Base-by-base conservation (phyloP, 2,888 invertebrate species). In the Lepidochrysops patricia region DNA sequence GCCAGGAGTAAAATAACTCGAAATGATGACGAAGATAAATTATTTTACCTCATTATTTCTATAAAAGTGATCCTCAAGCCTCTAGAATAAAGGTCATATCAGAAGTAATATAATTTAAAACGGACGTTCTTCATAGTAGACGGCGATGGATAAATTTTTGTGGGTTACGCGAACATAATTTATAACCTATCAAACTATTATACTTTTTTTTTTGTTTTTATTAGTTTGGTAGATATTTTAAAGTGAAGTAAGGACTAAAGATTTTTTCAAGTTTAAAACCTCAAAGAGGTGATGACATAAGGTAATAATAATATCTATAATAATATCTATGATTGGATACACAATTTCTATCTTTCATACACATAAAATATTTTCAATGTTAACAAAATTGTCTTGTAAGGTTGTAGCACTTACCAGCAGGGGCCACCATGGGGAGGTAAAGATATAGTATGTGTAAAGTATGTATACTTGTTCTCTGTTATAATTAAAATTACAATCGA, bases 371-470 rank as follows among this genome's bases (percentile, higher is more conserved):
- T n/a, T n/a, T 29, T 29, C 2, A 15, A 29, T 54, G 27, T 43
- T 52, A 49, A 58, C 48, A 49, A 23, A 50, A 58, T 35, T 26
- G 34, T 48, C 52, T 57, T 58, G 29, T 48, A 58, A 61, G 37
- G 58, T 27, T 57, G 48, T 58, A n/a, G n/a, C n/a, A n/a, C n/a
- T n/a, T n/a, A 34, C 32, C 62, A 59, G 59, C 58, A 59, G 62
- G 61, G 58, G 61, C 29, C 62, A 9, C 57, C 13, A 37, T 57
- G 12, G 58, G 57, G 43, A 25, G 50, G 9, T 43, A 15, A 23
- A 58, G 60, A 62, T 58, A 56, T 62, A 62, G 57, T 58, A 62
- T 34, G 58, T 60, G 60, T 56, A 60, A 43, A 43, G 37, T 2
- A 12, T n/a, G 9, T 43, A 19, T 29, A 29, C 7, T 43, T 23